Percentiles rank a stretch among this genome's conserved stretches.
phyloP scores from a whole-genome alignment of 1,140 invertebrate species.

The Metopolophium dirhodum region DNA sequence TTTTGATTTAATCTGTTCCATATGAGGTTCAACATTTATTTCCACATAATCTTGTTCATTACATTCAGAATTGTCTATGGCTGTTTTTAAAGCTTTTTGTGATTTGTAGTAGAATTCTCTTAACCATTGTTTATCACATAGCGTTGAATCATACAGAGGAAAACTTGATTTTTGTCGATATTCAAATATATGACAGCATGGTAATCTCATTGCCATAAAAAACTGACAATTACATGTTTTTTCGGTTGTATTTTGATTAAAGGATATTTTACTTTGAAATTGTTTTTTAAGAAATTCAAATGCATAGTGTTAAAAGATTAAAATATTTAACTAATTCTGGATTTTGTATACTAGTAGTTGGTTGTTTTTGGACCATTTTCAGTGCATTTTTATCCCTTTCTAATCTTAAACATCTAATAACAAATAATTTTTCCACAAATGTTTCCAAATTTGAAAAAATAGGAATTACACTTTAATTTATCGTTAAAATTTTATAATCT shows the following conservation, averaged over 20 bases:
- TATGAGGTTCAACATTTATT: neutral
- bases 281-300: slow-evolving; percentile 27
- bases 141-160: neutral
- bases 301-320: slow-evolving; percentile 7
- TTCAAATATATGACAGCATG: slow-evolving; percentile 13
- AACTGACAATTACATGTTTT: neutral
- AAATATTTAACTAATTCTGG: slow-evolving; percentile 6
- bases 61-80: neutral
- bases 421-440: neutral
- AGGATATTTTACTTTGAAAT: neutral
- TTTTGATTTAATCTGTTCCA: neutral
- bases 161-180: neutral
- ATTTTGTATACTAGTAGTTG: neutral
- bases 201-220: slow-evolving; percentile 5
- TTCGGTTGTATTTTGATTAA: neutral
- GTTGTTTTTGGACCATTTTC: neutral
- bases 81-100: neutral
- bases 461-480: neutral
- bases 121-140: slow-evolving; percentile 16
- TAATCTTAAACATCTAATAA: neutral
- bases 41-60: neutral
- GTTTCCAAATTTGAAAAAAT: neutral
- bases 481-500: neutral
- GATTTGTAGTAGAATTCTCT: neutral
- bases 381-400: slow-evolving; percentile 2